phyloP scores from a whole-genome alignment of 2,113 vertebrate species.

The Amphiprion percula region DNA sequence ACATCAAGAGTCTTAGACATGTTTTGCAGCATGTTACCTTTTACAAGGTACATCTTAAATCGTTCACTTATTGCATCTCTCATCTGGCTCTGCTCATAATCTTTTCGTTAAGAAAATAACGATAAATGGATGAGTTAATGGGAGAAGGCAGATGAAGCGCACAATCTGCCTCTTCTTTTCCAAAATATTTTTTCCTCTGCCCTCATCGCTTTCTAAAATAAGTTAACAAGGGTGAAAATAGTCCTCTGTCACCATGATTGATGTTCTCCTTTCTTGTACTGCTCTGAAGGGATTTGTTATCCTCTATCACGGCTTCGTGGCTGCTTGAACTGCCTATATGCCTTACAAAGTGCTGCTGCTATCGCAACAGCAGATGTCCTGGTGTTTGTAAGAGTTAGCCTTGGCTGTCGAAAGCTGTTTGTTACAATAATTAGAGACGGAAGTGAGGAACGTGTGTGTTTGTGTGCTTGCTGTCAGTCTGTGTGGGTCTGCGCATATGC shows the following conservation, averaged over 20 bases:
- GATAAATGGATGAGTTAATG: constrained; percentile 36
- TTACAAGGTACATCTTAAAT: neutral
- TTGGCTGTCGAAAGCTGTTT: constrained; percentile 63
- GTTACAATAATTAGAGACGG: constrained; percentile 60
- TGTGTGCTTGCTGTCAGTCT: constrained; percentile 1
- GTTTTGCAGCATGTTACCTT: constrained; percentile 15
- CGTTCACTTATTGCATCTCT: neutral
- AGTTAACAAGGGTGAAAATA: constrained; percentile 68
- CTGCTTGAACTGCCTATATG: constrained; percentile 39
- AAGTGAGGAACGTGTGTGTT: constrained; percentile 16
- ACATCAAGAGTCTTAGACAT: constrained; percentile 7
- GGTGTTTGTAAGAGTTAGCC: constrained; percentile 52
- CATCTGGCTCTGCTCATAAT: neutral
- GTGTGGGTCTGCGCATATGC: constrained; percentile 6
- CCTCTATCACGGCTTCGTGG: constrained; percentile 43
- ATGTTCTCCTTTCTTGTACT: constrained; percentile 61
- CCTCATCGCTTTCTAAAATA: constrained; percentile 58
- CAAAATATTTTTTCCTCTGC: constrained; percentile 31
- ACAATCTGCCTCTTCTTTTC: constrained; percentile 13
- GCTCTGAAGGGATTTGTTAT: constrained; percentile 65
- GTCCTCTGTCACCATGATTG: constrained; percentile 64
- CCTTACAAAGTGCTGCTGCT: constrained; percentile 47
- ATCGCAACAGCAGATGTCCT: constrained; percentile 66
- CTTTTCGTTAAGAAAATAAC: constrained; percentile 10
- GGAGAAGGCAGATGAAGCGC: constrained; percentile 40